These are phyloP conservation scores for Mastigias papua DNA, from an alignment of 30 jellyfish, hydroid and myxozoan species.

Conservation along the genomic window DNA sequence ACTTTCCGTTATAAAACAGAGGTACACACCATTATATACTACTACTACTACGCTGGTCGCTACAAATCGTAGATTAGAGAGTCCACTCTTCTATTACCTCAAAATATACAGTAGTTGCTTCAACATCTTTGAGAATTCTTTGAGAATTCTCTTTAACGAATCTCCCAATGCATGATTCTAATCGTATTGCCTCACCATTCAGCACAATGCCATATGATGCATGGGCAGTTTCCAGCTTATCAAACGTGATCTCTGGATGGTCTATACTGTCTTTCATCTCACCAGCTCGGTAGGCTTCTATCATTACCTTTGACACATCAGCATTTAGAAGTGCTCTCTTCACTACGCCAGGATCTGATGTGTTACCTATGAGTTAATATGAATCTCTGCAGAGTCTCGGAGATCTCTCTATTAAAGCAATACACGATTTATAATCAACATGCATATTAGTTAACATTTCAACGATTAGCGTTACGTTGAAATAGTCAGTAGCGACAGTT, in stretches of 20 bases:
- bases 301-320: slow-evolving; percentile 16
- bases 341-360: slow-evolving; percentile 28
- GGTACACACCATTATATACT: too few relatives aligned
- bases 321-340: slow-evolving; percentile 15
- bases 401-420: too few relatives aligned
- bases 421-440: too few relatives aligned
- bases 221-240: slow-evolving; percentile 24
- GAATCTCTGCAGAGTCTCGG: background rate
- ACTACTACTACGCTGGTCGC: too few relatives aligned
- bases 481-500: too few relatives aligned
- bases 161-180: slow-evolving; percentile 34
- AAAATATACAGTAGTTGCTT: slow-evolving; percentile 6
- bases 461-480: too few relatives aligned
- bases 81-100: background rate
- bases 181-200: slow-evolving; percentile 46
- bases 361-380: slow-evolving; percentile 23
- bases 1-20: too few relatives aligned
- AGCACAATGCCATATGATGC: slow-evolving; percentile 60
- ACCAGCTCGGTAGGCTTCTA: slow-evolving; percentile 64
- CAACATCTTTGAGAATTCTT: slow-evolving; percentile 23
- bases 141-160: slow-evolving; percentile 62
- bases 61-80: too few relatives aligned
- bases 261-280: slow-evolving; percentile 20
- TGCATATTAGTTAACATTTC: too few relatives aligned
- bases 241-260: slow-evolving; percentile 61